Evolutionary conservation across 2,797 vertebrate species (phyloP), one percentile per base, ranked within the genome.

Genomic region (Anguilla anguilla): DNA sequence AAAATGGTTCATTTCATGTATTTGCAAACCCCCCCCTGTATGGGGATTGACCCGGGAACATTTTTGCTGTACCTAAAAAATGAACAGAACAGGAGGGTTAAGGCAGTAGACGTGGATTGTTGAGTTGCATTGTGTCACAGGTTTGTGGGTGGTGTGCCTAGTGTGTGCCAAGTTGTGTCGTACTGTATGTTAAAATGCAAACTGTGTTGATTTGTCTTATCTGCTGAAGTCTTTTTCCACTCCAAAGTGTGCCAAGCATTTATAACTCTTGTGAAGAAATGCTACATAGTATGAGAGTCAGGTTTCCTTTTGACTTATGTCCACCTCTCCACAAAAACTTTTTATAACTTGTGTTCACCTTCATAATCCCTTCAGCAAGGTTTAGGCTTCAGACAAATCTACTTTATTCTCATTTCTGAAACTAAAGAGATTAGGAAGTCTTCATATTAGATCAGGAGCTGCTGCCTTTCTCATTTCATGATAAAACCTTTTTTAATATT

Each of bases 231-330:
- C 2, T 46, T 31, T 77, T 79, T 43, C 74, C 74, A 46, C 17
- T 79, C 74, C 11, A n/a, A 69, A 77, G 31, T 77, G 4, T 79
- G 74, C 35, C 74, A 79, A 79, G 17, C 35, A 79, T 79, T 79
- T 46, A 79, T 43, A 79, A 79, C 39, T 79, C 74, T 79, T 19
- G 10, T 22, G 74, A 43, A 69, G 74, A 46, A 22, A 31, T 15
- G 9, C 9, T 77, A 2, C 11, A 13, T 69, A 69, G n/a, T 6
- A 69, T 69, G 25, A 69, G 31, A 35, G 15, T 35, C 35, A 39
- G 39, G 46, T 79, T 22, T 46, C 39, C 4, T 22, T 46, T 46
- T 5, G 74, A 22, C 74, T 6, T 46, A 15, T 46, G 35, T 22
- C 35, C 74, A 79, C 39, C 35, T 79, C 35, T 79, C 74, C 74